phyloP scores from a whole-genome alignment of 2,888 invertebrate genomes.

The Athrips mouffetella region DNA sequence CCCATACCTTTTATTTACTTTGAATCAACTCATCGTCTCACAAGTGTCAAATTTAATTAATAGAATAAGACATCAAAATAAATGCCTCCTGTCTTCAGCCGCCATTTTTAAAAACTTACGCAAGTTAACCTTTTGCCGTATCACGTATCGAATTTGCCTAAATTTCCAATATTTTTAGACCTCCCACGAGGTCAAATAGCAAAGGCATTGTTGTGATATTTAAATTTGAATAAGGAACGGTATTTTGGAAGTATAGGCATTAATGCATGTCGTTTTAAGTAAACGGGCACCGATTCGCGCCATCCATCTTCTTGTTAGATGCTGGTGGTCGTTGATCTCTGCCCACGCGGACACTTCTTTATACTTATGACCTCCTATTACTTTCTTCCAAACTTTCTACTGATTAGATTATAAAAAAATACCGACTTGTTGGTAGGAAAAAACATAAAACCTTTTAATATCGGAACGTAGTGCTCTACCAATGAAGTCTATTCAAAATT shows the following conservation, averaged over 20 bases:
- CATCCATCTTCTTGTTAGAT: constrained; percentile 46
- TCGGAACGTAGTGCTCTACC: no score
- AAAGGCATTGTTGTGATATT: constrained; percentile 27
- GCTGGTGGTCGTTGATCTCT: constrained; percentile 42
- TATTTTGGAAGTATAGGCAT: constrained; percentile 8
- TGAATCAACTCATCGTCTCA: no score
- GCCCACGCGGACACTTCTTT: constrained; percentile 41
- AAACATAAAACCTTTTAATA: no score
- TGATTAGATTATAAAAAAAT: neutral
- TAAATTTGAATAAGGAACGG: constrained; percentile 25
- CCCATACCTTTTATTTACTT: neutral
- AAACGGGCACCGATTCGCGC: constrained; percentile 27
- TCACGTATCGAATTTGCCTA: constrained; percentile 1
- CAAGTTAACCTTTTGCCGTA: neutral
- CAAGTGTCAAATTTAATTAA: neutral
- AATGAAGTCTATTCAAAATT: no score
- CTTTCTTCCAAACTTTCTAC: constrained; percentile 1
- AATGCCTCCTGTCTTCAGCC: constrained; percentile 2
- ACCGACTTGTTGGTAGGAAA: neutral
- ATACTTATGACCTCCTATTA: neutral
- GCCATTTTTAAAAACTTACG: neutral
- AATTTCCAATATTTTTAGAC: constrained; percentile 5
- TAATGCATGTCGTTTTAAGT: constrained; percentile 17
- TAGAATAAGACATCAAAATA: neutral
- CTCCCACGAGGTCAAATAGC: constrained; percentile 15